phyloP scores from a whole-genome alignment of 2,113 vertebrate species.

The Dasyprocta punctata region DNA sequence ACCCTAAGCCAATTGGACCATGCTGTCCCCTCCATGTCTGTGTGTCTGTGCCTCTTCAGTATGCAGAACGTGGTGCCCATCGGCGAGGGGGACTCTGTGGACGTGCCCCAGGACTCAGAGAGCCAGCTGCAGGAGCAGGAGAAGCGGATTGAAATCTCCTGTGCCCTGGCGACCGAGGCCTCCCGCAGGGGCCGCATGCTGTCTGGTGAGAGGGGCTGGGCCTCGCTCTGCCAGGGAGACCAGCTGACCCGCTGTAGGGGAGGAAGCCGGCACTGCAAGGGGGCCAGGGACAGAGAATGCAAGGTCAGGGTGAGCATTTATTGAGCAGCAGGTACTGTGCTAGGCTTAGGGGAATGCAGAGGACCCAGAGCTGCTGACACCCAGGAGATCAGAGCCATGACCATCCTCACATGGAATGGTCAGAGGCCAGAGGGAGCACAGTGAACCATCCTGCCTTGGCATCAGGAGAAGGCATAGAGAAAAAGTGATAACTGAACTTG shows the following conservation, averaged over 20 bases:
- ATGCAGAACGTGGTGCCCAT: conserved; percentile 95
- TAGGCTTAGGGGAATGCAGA: neutral
- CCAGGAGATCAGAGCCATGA: neutral
- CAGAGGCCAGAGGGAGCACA: neutral
- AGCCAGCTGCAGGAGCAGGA: conserved; percentile 97
- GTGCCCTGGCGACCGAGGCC: conserved; percentile 95
- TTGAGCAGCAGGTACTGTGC: conserved; percentile 36
- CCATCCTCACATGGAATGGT: rapidly evolving
- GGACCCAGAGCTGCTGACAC: neutral
- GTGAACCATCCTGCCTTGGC: too few species aligned
- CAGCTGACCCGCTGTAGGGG: conserved; percentile 64
- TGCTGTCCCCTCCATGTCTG: conserved; percentile 73
- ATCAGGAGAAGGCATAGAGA: neutral
- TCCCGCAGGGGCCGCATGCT: conserved; percentile 96
- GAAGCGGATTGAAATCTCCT: conserved; percentile 98
- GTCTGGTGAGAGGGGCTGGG: conserved; percentile 92
- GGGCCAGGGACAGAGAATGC: conserved; percentile 35
- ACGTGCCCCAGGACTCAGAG: conserved; percentile 89
- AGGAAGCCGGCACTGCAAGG: neutral
- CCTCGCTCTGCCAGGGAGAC: conserved; percentile 73
- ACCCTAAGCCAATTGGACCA: conserved; percentile 32
- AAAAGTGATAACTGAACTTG: neutral
- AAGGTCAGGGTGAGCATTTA: neutral
- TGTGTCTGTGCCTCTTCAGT: conserved; percentile 86
- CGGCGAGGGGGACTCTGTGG: conserved; percentile 91